phyloP scores from a whole-genome alignment of 2,888 invertebrate species.

The Acronicta leporina region DNA sequence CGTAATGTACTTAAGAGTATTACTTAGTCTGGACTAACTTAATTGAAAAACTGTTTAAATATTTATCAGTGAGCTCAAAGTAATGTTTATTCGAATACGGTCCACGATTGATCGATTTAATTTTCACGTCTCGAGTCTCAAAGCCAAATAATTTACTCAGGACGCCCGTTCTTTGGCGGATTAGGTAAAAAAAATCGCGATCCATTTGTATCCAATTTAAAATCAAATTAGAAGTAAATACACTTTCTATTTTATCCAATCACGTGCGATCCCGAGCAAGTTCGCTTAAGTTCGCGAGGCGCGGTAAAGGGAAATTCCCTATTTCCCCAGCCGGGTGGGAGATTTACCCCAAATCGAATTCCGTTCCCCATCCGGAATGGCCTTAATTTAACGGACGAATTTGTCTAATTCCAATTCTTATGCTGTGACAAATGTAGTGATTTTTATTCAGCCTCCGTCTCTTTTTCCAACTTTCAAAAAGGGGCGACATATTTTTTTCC shows the following conservation, averaged over 20 bases:
- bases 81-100: conserved; percentile 53
- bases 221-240: conserved; percentile 87
- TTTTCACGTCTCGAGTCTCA: conserved; percentile 68
- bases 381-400: conserved; percentile 88
- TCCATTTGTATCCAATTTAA: conserved; percentile 87
- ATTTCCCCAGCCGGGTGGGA: conserved; percentile 75
- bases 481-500: conserved; percentile 56
- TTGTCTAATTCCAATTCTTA: conserved; percentile 88
- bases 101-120: conserved; percentile 74
- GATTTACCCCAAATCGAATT: conserved; percentile 87
- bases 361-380: conserved; percentile 78
- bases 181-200: conserved; percentile 75
- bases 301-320: conserved; percentile 74
- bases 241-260: conserved; percentile 83
- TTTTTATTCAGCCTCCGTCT: conserved; percentile 80
- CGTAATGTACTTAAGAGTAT: conserved; percentile 24
- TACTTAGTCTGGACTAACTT: conserved; percentile 41
- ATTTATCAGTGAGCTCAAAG: conserved; percentile 46
- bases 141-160: conserved; percentile 75
- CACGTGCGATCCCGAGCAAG: conserved; percentile 75
- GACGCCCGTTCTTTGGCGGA: conserved; percentile 67
- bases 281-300: conserved; percentile 71
- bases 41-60: conserved; percentile 51
- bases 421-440: conserved; percentile 87
- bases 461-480: conserved; percentile 59